Evolutionary conservation across 1,140 invertebrate genomes (phyloP), one percentile per base, ranked within the genome.

Genomic region (Leptinotarsa defecta): DNA sequence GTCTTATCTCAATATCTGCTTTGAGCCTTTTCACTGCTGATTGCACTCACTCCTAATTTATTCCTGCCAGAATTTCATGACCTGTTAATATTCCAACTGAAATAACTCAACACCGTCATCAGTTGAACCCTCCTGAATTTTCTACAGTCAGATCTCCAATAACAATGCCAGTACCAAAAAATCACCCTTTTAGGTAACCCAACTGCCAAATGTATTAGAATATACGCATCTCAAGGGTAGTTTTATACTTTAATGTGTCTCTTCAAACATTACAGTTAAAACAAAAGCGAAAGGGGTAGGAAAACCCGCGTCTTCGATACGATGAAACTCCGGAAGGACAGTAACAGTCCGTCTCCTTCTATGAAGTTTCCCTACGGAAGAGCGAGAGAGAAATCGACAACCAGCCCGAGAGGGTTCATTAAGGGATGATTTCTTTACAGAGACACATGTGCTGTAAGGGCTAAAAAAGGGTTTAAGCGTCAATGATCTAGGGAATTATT

Each of bases 201-300:
- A 71, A 74, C 64, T 78, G 78, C 76, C 74, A 76, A 77, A 80
- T 73, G 75, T 80, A 80, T 80, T 80, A 80, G 77, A 78, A 80
- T 80, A 76, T 80, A 80, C 76, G 76, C 77, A 76, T 70, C 78
- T 80, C 78, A 76, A 80, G 78, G 74, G 74, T 80, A 80, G 77
- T 80, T 78, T 73, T 78, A 78, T 80, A 73, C 78, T 77, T 77
- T 80, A 80, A 80, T 80, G 78, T 80, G 77, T 80, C 78, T 79
- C 74, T 75, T 79, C 72, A 78, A 79, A 77, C 78, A 79, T 75
- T 68, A 68, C 76, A 72, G 78, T 79, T 79, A 74, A 79, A 79
- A 79, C 78, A 79, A 79, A 79, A 75, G 70, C 74, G 75, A 79
- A 77, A 74, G 78, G 78, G 78, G 74, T 75, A 74, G 75, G 71